These are phyloP conservation scores for Bos javanicus DNA, from an alignment of 2,113 vertebrate genomes.

Conservation along the genomic window DNA sequence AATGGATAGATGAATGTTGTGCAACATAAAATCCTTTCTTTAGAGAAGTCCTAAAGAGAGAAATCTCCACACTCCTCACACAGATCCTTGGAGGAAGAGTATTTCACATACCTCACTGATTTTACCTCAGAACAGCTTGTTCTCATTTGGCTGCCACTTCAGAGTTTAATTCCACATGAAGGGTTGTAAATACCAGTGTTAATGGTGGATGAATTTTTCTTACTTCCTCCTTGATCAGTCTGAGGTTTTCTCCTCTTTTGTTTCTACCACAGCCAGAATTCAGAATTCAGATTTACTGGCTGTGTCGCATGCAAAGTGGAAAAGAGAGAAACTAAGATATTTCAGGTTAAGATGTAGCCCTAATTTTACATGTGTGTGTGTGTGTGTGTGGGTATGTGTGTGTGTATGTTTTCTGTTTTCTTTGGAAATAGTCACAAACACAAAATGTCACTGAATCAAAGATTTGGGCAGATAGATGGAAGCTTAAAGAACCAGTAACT, in stretches of 20 bases:
- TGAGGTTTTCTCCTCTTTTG: background rate
- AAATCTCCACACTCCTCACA: background rate
- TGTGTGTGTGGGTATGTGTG: rapidly evolving
- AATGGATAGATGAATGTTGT: background rate
- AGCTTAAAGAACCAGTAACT: background rate
- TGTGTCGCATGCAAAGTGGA: background rate
- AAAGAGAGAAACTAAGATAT: background rate
- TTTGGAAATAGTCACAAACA: background rate
- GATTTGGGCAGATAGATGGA: background rate
- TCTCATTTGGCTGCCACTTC: background rate
- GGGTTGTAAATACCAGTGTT: background rate
- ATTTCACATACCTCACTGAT: background rate
- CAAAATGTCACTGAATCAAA: background rate
- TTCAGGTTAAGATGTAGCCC: background rate
- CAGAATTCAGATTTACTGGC: background rate
- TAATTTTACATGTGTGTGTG: background rate
- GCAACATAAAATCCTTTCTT: background rate
- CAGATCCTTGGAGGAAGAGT: background rate
- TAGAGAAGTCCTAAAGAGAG: background rate
- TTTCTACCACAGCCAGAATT: background rate
- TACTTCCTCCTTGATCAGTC: background rate
- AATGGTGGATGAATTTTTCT: background rate
- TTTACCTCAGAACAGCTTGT: background rate
- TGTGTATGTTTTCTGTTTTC: background rate
- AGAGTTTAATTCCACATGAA: background rate